Conservation (phyloP, 1,140 invertebrate species). For the Tribolium madens region DNA sequence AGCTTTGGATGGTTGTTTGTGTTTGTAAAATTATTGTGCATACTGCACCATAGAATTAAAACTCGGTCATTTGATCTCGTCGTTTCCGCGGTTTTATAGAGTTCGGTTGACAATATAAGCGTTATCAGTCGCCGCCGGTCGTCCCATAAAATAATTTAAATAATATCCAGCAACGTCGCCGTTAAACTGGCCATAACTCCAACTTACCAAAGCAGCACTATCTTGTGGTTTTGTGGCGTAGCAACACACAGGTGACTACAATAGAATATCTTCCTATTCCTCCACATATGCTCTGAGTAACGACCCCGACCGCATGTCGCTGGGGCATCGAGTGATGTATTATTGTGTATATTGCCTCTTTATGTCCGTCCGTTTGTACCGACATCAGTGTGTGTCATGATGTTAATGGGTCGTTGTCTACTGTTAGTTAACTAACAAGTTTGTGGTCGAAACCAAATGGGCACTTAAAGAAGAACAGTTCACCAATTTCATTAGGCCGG, state of each 20-base stretch:
- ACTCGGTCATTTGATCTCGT: neutral
- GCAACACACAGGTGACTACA: slow-evolving; percentile 24
- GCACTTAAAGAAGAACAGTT: slow-evolving; percentile 28
- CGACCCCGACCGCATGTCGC: slow-evolving; percentile 39
- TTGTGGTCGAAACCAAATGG: slow-evolving; percentile 35
- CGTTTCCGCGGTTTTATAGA: slow-evolving; percentile 18
- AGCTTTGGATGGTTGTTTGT: too few relatives aligned
- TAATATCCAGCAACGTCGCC: slow-evolving; percentile 13
- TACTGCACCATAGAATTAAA: slow-evolving; percentile 1
- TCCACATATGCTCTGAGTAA: slow-evolving; percentile 41
- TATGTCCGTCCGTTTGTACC: slow-evolving; percentile 44
- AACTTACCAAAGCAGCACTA: slow-evolving; percentile 21
- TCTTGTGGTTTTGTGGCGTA: slow-evolving; percentile 7
- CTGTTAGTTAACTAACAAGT: slow-evolving; percentile 44
- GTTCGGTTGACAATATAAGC: slow-evolving; percentile 31
- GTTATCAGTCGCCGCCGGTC: slow-evolving; percentile 22
- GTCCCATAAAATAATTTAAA: slow-evolving; percentile 38
- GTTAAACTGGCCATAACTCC: slow-evolving; percentile 27
- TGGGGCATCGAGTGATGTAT: slow-evolving; percentile 45
- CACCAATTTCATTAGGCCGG: slow-evolving; percentile 25
- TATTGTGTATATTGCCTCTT: slow-evolving; percentile 46
- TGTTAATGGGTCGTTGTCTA: slow-evolving; percentile 41
- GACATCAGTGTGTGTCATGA: slow-evolving; percentile 43
- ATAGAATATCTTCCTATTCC: slow-evolving; percentile 18
- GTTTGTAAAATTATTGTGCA: neutral